Evolutionary conservation across 2,888 invertebrate species (phyloP), one percentile per base, ranked within the genome.

Genomic region (Mayetiola destructor): DNA sequence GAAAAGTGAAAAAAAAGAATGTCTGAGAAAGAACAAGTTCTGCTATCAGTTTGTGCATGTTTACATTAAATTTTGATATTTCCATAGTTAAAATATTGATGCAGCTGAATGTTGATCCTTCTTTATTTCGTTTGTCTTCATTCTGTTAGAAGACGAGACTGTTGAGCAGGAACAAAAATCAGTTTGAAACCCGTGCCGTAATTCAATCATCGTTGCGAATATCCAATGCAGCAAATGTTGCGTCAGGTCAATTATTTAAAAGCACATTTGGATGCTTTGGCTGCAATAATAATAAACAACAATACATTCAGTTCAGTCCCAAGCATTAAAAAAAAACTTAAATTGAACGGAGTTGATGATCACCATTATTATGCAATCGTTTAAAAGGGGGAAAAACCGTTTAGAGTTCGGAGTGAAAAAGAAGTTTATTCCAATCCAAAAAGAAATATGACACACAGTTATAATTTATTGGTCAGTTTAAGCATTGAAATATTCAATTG

Each of bases 241-340:
- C 53, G 53, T 53, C 53, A 53, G 53, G 53, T 53, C 53, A 53
- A 53, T 53, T 53, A 53, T 53, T 18, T 32, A 53, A 53, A 53
- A 53, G 30, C 53, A 53, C 32, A 32, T 9, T 32, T 32, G 32
- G 12, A n/a, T n/a, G 32, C 30, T 32, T 53, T 32, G 29, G 53
- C 53, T 2, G 4, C 14, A 23, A 23, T 10, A 8, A 14, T 21
- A 4, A 8, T 6, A 4, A 14, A 6, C 52, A 5, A n/a, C 2
- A 1, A 40, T 40, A 16, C 37, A 37, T 37, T 37, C 37, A 4
- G 14, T 5, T 4, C 37, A 12, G 40, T n/a, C n/a, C n/a, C n/a
- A n/a, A n/a, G n/a, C n/a, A n/a, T n/a, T n/a, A n/a, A n/a, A n/a
- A n/a, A n/a, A n/a, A n/a, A n/a, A n/a, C n/a, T n/a, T n/a, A n/a